These are phyloP conservation scores for Deroplatys truncata DNA, from an alignment of 2,888 invertebrate genomes.

Conservation along the genomic window DNA sequence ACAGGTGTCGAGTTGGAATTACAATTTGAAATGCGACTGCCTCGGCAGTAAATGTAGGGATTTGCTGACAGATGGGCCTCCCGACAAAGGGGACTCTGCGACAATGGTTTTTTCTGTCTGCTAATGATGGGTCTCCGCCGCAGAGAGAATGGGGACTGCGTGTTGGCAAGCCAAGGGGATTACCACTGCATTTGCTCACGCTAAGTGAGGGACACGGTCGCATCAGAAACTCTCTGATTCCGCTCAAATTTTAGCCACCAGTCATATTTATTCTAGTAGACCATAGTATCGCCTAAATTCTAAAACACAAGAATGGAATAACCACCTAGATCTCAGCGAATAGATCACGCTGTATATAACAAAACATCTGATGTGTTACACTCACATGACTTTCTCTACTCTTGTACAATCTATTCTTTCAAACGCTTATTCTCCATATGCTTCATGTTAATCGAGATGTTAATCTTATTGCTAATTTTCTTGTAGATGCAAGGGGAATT, in stretches of 20 bases:
- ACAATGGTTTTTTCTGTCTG: not conserved
- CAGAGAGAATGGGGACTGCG: not conserved
- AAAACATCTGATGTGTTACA: no score
- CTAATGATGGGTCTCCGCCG: not conserved
- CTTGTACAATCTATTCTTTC: no score
- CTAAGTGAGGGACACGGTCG: not conserved
- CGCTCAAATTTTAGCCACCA: not conserved
- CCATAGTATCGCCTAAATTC: no score
- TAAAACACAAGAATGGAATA: no score
- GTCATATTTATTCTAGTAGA: no score
- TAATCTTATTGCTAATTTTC: no score
- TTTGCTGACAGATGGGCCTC: conserved; percentile 13
- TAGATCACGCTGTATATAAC: no score
- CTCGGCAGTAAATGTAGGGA: conserved; percentile 7
- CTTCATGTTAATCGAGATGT: no score
- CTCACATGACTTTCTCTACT: no score
- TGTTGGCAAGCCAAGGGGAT: not conserved
- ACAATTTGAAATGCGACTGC: not conserved
- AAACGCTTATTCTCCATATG: no score
- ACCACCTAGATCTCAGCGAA: no score
- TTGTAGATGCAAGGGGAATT: no score
- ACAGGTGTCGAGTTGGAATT: not conserved
- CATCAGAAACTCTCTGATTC: not conserved
- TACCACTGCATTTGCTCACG: not conserved
- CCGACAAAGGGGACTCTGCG: not conserved